A percentile compares a stretch with the other conserved stretches of the same genome.
phyloP scores from a whole-genome alignment of 2,797 vertebrate genomes.

The Dipus sagitta region DNA sequence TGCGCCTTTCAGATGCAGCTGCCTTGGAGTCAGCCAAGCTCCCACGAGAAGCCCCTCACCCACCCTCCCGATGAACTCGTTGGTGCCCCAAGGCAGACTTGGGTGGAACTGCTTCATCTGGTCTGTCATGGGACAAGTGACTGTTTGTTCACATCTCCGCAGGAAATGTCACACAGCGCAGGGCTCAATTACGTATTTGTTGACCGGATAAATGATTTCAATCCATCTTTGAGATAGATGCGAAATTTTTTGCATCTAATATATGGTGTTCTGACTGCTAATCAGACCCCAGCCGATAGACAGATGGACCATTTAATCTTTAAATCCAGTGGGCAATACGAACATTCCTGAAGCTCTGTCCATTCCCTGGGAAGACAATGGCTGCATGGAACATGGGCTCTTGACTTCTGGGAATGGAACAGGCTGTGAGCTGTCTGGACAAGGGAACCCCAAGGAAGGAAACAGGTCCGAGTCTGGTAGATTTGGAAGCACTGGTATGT shows the following conservation, averaged over 20 bases:
- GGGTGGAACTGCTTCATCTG: neutral
- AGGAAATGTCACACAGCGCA: neutral
- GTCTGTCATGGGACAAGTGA: neutral
- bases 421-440: neutral
- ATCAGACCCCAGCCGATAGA: neutral
- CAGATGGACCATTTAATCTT: neutral
- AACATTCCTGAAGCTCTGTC: neutral
- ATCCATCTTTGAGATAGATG: neutral
- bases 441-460: neutral
- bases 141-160: neutral
- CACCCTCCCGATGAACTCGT: too few species aligned
- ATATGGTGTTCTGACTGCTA: neutral
- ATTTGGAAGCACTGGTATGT: neutral
- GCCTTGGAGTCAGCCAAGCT: neutral
- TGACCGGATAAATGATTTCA: neutral
- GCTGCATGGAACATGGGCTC: neutral
- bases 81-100: neutral
- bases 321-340: neutral
- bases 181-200: neutral
- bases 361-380: neutral
- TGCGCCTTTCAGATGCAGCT: neutral
- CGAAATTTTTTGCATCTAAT: neutral
- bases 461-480: accelerated
- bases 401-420: neutral
- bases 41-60: too few species aligned